Base-by-base conservation (phyloP, 2,888 invertebrate genomes). In the Cryptus viduatorius region DNA sequence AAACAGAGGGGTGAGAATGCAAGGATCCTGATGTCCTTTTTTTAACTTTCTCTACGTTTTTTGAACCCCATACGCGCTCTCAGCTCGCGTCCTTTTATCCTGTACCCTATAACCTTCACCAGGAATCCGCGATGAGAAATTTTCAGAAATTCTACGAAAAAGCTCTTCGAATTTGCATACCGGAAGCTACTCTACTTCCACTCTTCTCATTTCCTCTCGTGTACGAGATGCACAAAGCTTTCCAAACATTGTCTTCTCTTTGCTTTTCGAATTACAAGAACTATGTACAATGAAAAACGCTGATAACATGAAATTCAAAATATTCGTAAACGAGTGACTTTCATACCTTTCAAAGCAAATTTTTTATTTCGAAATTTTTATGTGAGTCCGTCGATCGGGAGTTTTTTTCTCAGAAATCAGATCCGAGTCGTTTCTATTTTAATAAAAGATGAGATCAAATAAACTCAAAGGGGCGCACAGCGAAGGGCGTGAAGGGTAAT, bases 21-120 rank as follows among this genome's bases (percentile, higher is more conserved):
- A 7, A 59, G 31, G n/a, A 59, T 59, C 29, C 24, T 31, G 14
- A 14, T 59, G 59, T 59, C 59, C 24, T 59, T 59, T 59, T 59
- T 24, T 5, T 12, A 2, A 24, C 59, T 59, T 59, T 24, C 29
- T 8, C 19, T 4, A 12, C 56, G 24, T 24, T 24, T 24, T 56
- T 16, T 7, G 2, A 10, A 10, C 19, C 2, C 24, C 24, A 10
- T 14, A 59, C 29, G 59, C 59, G 29, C 59, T 59, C 29, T 29
- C 4, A 5, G 10, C 29, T 12, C 29, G 3, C 5, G 0, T 14
- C 0, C 29, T 59, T 3, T 24, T 14, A 59, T 31, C 12, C 31
- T 24, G 4, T 56, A 31, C 31, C 3, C 3, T 24, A n/a, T 7
- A 8, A 59, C 31, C 59, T 14, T 59, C 29, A 7, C 59, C 19